Evolutionary conservation across 2,113 vertebrate species (phyloP).

Genomic region (Chloropsis cyanopogon): DNA sequence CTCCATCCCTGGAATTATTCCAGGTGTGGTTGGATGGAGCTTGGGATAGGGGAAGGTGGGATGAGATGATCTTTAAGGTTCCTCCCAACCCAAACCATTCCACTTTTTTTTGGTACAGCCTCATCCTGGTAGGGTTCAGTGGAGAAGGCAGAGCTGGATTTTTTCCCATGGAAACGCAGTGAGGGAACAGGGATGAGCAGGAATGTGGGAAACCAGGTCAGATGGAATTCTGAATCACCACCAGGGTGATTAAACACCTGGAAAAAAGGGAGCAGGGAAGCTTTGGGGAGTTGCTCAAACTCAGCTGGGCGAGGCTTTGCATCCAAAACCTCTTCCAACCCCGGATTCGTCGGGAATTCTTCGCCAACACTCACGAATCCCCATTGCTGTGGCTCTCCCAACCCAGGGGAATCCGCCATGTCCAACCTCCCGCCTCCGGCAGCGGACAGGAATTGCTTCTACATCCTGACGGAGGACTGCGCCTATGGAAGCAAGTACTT

Average conservation of each 20-base stretch:
- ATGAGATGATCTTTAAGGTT: not conserved
- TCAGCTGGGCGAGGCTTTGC: not conserved
- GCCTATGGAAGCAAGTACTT: not conserved
- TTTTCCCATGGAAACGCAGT: fast-evolving
- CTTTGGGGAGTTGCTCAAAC: not conserved
- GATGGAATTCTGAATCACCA: not conserved
- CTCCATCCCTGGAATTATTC: not conserved
- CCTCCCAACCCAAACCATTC: not conserved
- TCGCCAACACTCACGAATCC: not conserved
- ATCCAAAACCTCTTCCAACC: not conserved
- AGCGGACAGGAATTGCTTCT: conserved; percentile 44
- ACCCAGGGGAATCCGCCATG: not conserved
- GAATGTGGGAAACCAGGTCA: not conserved
- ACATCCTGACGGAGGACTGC: conserved; percentile 67
- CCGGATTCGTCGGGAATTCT: not conserved
- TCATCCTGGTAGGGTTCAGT: not conserved
- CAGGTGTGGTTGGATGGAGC: not conserved
- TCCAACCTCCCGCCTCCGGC: not conserved
- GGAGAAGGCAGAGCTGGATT: not conserved
- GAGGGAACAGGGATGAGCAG: not conserved
- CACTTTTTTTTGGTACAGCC: not conserved
- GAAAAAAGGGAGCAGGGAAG: not conserved
- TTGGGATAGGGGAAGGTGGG: not conserved
- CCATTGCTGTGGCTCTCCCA: not conserved
- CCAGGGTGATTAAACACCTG: not conserved